Base-by-base conservation (phyloP, 2,888 invertebrate genomes). In the Stenotaenia linearis region DNA sequence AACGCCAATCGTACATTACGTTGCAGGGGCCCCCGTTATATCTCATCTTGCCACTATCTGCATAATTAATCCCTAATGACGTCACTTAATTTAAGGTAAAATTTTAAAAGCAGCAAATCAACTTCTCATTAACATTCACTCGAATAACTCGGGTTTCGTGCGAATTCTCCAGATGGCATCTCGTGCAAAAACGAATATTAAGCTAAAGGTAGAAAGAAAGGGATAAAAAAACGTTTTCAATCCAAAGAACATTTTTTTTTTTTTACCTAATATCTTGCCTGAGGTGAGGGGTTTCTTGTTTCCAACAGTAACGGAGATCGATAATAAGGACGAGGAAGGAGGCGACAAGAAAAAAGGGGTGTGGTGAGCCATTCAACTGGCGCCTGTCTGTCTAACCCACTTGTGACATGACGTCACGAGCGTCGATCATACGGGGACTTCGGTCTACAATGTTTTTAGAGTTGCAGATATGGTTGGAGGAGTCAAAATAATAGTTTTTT, bases 381-480 rank as follows among this genome's bases (percentile, higher is more conserved):
- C 69, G 69, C 69, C 69, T 69, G 69, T 69, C 69, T 69, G 69
- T 69, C 69, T 69, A 69, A 69, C 69, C 69, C 69, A 69, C 69
- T 69, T 69, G 69, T 69, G 69, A 69, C 25, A 69, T 69, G 69
- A 69, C 69, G 69, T 69, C 69, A 69, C 69, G 10, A 25, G 69
- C 69, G 69, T 28, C 69, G 15, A 28, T 23, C 69, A 69, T 69
- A 25, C 69, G 28, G 69, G 69, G 25, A 69, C 12, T 69, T 69
- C 69, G 25, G 25, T 69, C 69, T 23, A 15, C 23, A 69, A 25
- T 69, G 23, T 25, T 28, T 32, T 32, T 32, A 32, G 5, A 6
- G 5, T 32, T n/a, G n/a, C n/a, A n/a, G n/a, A n/a, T n/a, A n/a
- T n/a, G n/a, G n/a, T n/a, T n/a, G n/a, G n/a, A n/a, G n/a, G n/a